These are phyloP conservation scores for Danio jaintianensis DNA, from an alignment of 2,797 vertebrate genomes.

Conservation along the genomic window DNA sequence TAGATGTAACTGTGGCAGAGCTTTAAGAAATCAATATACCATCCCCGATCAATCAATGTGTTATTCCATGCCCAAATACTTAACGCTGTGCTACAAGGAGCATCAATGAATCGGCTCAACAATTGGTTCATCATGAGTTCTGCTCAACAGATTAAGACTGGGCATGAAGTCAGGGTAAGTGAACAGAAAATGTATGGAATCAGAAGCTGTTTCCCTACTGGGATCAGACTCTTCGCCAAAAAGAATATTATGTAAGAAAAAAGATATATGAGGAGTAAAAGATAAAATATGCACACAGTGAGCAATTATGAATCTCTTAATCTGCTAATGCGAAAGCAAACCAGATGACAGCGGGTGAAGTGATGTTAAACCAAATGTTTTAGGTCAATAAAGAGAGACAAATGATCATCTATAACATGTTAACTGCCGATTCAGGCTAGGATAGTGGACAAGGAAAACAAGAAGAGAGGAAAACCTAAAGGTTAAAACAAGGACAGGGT, in stretches of 20 bases:
- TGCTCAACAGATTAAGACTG: background rate
- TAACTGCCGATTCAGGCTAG: conserved; percentile 19
- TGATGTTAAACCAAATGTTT: conserved; percentile 48
- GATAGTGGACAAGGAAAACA: background rate
- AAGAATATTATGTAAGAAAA: conserved; percentile 10
- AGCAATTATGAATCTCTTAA: conserved; percentile 15
- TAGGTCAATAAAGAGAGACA: conserved; percentile 29
- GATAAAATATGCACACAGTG: conserved; percentile 6
- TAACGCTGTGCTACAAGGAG: background rate
- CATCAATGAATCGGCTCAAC: background rate
- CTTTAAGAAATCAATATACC: background rate
- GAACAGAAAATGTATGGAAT: conserved; percentile 23
- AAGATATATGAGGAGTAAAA: background rate
- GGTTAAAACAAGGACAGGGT: background rate
- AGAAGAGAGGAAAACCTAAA: background rate
- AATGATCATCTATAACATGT: conserved; percentile 18
- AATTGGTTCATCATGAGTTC: background rate
- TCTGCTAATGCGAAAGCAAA: conserved; percentile 42
- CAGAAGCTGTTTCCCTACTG: conserved; percentile 1
- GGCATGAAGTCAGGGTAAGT: background rate
- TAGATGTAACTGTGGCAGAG: background rate
- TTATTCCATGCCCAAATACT: background rate
- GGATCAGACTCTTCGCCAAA: conserved; percentile 11
- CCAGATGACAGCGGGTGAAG: conserved; percentile 13
- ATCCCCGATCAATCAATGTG: background rate